Evolutionary conservation across 2,113 vertebrate species (phyloP).

Genomic region (Atherinomorus stipes): DNA sequence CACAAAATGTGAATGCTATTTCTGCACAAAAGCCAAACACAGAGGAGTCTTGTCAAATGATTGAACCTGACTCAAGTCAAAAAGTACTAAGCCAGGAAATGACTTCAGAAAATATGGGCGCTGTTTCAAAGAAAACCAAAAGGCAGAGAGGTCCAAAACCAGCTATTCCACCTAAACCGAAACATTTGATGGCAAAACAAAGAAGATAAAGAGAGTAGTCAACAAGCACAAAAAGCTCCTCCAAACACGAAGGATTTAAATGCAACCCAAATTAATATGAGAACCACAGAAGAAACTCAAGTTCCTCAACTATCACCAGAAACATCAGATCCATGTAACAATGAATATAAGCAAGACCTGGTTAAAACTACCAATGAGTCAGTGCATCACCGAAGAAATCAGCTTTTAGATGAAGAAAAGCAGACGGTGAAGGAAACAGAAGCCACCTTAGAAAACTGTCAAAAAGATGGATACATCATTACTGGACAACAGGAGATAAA

Average conservation of each 20-base stretch:
- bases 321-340: background rate
- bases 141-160: conserved; percentile 74
- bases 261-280: conserved; percentile 21
- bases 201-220: conserved; percentile 45
- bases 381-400: conserved; percentile 13
- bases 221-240: no score
- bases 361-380: conserved; percentile 16
- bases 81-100: conserved; percentile 65
- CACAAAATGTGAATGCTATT: conserved; percentile 61
- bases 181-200: conserved; percentile 72
- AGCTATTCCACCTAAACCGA: conserved; percentile 79
- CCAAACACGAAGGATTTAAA: conserved; percentile 73
- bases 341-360: conserved; percentile 24
- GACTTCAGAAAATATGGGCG: conserved; percentile 27
- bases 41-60: conserved; percentile 59
- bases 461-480: background rate
- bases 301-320: conserved; percentile 36
- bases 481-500: conserved; percentile 9
- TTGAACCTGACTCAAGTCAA: conserved; percentile 82
- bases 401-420: background rate
- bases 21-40: conserved; percentile 53
- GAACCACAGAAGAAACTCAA: conserved; percentile 29
- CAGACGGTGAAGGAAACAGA: conserved; percentile 13
- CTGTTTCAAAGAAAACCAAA: conserved; percentile 47
- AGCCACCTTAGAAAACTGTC: background rate